Conservation (phyloP, 2,113 vertebrate species). For the Xenopus borealis region DNA sequence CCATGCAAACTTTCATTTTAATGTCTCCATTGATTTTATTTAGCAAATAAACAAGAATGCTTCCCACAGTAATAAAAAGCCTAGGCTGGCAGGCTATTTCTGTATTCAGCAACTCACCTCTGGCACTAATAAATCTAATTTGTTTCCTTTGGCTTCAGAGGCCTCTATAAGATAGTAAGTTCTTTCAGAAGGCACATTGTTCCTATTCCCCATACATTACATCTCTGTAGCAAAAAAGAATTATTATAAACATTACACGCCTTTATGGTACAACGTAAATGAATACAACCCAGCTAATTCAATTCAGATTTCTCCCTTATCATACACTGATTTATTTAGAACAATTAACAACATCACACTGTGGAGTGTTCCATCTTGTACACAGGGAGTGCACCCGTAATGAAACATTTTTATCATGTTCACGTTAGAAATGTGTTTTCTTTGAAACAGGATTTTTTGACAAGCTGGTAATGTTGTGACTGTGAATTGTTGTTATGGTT, state of each 20-base stretch:
- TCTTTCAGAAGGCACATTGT: constrained; percentile 24
- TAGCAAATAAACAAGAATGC: neutral
- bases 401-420: constrained; percentile 44
- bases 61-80: constrained; percentile 4
- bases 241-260: constrained; percentile 41
- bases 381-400: constrained; percentile 19
- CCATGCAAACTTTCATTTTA: no score
- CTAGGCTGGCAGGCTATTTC: constrained; percentile 11
- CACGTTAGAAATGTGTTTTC: constrained; percentile 37
- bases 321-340: constrained; percentile 42
- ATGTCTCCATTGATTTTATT: no score
- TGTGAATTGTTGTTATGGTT: constrained; percentile 16
- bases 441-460: constrained; percentile 30
- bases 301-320: constrained; percentile 46
- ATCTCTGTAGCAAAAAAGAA: constrained; percentile 24
- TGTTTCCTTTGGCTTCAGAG: constrained; percentile 1
- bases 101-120: constrained; percentile 13
- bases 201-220: constrained; percentile 24
- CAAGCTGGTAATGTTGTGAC: constrained; percentile 23
- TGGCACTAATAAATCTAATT: constrained; percentile 25
- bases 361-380: constrained; percentile 34
- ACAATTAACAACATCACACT: constrained; percentile 42
- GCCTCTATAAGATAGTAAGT: constrained; percentile 17
- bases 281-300: constrained; percentile 43
- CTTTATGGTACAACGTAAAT: constrained; percentile 42